phyloP scores from a whole-genome alignment of 2,797 vertebrate species.

The Neosalanx taihuensis region DNA sequence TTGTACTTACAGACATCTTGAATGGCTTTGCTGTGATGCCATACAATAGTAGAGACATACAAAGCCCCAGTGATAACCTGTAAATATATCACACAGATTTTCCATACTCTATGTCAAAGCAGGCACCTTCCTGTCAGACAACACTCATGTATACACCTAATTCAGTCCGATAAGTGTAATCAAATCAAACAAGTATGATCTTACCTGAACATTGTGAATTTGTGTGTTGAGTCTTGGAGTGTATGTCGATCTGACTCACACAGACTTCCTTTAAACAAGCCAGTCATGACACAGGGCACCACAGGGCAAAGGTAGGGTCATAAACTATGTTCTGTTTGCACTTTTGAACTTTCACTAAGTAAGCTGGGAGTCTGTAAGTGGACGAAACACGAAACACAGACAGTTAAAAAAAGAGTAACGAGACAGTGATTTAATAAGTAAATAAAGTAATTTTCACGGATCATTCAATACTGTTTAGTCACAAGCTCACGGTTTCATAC shows the following conservation, averaged over 20 bases:
- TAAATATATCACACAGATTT: conserved; percentile 5
- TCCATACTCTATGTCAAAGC: no score
- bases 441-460: neutral
- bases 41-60: conserved; percentile 53
- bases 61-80: conserved; percentile 63
- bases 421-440: neutral
- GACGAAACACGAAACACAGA: neutral
- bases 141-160: no score
- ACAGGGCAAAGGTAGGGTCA: conserved; percentile 57
- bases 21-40: conserved; percentile 62
- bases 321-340: conserved; percentile 49
- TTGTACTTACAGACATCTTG: conserved; percentile 62
- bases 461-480: neutral
- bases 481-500: no score
- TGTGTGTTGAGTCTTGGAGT: conserved; percentile 25
- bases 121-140: no score
- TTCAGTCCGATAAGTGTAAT: neutral
- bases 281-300: conserved; percentile 39
- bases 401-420: neutral
- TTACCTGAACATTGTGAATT: conserved; percentile 68
- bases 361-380: no score
- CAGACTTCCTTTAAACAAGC: conserved; percentile 6
- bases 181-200: conserved; percentile 10
- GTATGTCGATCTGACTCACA: conserved; percentile 1
- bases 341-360: conserved; percentile 53